Conservation (phyloP, 1,140 invertebrate species). For the Trinorchestia longiramus region DNA sequence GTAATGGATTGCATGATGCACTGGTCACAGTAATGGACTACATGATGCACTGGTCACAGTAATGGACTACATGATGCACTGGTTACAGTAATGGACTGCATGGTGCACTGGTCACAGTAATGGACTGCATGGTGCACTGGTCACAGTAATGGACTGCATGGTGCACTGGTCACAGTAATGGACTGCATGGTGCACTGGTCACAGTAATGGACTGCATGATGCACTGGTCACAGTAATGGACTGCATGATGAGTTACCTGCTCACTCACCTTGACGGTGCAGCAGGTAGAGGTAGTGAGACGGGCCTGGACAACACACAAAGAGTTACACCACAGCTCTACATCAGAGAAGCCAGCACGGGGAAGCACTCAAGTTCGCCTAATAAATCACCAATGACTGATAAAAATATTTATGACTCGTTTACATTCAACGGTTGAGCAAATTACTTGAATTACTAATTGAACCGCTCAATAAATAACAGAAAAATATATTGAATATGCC, state of each 20-base stretch:
- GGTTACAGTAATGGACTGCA: background rate
- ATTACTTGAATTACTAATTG: background rate
- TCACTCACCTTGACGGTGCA: conserved; percentile 65
- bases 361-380: background rate
- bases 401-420: background rate
- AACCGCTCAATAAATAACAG: background rate
- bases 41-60: background rate
- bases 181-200: background rate
- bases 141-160: no score
- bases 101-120: no score
- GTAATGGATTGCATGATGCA: no score
- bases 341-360: background rate
- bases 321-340: conserved; percentile 41
- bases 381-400: background rate
- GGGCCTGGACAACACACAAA: conserved; percentile 59
- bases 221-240: background rate
- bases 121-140: no score
- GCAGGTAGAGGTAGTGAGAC: conserved; percentile 65
- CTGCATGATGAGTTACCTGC: background rate
- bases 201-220: background rate
- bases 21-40: background rate
- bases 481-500: background rate
- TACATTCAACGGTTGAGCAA: background rate
- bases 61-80: background rate
- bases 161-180: no score